phyloP scores from a whole-genome alignment of 2,113 vertebrate genomes.

The Corydoras maculifer region DNA sequence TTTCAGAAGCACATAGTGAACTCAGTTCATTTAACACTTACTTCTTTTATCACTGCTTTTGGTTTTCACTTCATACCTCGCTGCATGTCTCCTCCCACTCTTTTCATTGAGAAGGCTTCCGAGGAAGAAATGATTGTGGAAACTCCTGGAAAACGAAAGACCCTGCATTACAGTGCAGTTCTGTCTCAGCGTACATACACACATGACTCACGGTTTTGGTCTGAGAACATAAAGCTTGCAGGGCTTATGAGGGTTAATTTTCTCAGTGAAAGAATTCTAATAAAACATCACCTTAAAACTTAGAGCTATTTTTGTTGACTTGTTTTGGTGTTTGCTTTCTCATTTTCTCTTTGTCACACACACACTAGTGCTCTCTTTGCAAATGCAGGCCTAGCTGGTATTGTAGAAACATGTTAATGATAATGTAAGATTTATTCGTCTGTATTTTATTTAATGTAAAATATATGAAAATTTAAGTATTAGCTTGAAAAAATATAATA shows the following conservation, averaged over 20 bases:
- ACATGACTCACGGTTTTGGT: slow-evolving; percentile 14
- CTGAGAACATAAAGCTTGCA: not conserved
- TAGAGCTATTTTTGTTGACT: too few species aligned
- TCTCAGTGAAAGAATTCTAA: not conserved
- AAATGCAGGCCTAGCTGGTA: too few species aligned
- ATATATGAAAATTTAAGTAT: too few species aligned
- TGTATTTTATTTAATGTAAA: too few species aligned
- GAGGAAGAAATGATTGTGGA: slow-evolving; percentile 41
- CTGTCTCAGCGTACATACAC: slow-evolving; percentile 28
- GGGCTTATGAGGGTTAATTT: not conserved
- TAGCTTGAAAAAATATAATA: too few species aligned
- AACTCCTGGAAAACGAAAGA: slow-evolving; percentile 45
- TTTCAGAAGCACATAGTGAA: slow-evolving; percentile 15
- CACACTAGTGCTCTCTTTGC: too few species aligned
- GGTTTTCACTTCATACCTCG: not conserved
- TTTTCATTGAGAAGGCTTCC: slow-evolving; percentile 39
- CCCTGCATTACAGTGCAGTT: slow-evolving; percentile 10
- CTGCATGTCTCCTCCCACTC: slow-evolving; percentile 5
- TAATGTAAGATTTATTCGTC: too few species aligned
- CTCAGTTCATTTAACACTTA: slow-evolving; percentile 1
- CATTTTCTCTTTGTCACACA: too few species aligned
- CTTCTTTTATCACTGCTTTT: slow-evolving; percentile 4
- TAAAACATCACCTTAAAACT: too few species aligned
- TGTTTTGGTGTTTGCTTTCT: too few species aligned
- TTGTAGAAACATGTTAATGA: too few species aligned